phyloP scores from a whole-genome alignment of 1,140 invertebrate species.

The Sitophilus oryzae region DNA sequence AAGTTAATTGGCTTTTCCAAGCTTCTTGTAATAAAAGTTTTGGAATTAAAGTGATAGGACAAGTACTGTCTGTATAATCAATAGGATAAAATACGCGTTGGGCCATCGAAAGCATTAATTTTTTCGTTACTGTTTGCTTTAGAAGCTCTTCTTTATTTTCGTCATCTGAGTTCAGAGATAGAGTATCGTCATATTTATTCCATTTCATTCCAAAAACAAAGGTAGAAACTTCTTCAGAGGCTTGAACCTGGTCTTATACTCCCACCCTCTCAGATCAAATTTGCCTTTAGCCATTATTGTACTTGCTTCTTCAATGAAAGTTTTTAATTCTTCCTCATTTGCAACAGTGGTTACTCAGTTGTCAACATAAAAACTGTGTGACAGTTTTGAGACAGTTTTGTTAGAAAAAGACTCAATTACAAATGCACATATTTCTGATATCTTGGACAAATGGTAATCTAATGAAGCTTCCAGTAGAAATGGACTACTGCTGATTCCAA shows the following conservation, averaged over 20 bases:
- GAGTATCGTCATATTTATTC: no score
- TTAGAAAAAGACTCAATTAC: not conserved
- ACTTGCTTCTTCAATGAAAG: constrained; percentile 20
- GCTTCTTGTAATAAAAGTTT: constrained; percentile 7
- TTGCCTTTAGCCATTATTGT: constrained; percentile 21
- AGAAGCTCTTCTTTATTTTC: no score
- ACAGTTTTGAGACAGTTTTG: not conserved
- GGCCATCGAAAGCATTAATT: not conserved
- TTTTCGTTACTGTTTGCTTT: constrained; percentile 1
- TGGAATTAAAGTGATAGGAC: constrained; percentile 6
- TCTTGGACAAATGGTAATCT: not conserved
- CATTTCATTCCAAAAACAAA: not conserved
- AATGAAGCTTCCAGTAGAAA: no score
- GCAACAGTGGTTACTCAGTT: constrained; percentile 31
- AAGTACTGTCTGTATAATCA: no score
- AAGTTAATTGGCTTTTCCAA: constrained; percentile 1
- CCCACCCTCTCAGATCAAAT: constrained; percentile 35
- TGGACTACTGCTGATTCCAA: no score
- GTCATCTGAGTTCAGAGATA: no score
- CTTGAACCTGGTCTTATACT: constrained; percentile 1
- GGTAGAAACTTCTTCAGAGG: not conserved
- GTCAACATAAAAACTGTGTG: constrained; percentile 32
- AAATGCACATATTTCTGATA: not conserved
- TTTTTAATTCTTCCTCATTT: no score
- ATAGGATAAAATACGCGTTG: not conserved